Evolutionary conservation across 2,888 invertebrate genomes (phyloP), one percentile per base, ranked within the genome.

Genomic region (Oscheius sp.): DNA sequence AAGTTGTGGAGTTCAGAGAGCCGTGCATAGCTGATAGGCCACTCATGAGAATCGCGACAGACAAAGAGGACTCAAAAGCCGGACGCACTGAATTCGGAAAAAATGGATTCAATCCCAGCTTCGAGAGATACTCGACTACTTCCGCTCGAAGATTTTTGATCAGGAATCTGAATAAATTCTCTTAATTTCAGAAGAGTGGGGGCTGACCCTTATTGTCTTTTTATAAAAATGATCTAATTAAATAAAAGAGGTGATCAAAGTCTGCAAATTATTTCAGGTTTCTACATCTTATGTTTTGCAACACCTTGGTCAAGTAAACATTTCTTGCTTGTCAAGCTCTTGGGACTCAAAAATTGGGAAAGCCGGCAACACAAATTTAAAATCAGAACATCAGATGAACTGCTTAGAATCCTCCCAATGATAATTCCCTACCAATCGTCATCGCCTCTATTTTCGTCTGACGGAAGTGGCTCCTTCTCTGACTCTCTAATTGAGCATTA

Each of bases 1-100:
- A 61, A n/a, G n/a, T n/a, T n/a, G 42, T 61, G n/a, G 25, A 61
- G 45, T 61, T 61, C 61, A 61, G 61, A 45, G 45, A 42, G 61
- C 42, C 61, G 42, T 61, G 61, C 61, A 61, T 61, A 45, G n/a
- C 31, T 61, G 42, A 61, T 61, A 10, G n/a, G 45, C 29, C 42
- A 45, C 61, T 61, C 42, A 45, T 61, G 61, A 31, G 45, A 45
- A 61, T 17, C n/a, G 55, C 55, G 61, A 61, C 61, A 61, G 61
- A 61, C 61, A 39, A 61, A 52, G 34, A 34, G n/a, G 33, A 25
- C 55, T 17, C 34, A 20, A 34, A 55, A 55, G 25, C 34, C 55
- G 12, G 55, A 34, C 20, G 15, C n/a, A n/a, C 31, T 55, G 55
- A 55, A 55, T 55, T 55, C 20, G 20, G 42, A 42, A 20, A 34